Conservation (phyloP, 2,113 vertebrate species). For the Theropithecus gelada region DNA sequence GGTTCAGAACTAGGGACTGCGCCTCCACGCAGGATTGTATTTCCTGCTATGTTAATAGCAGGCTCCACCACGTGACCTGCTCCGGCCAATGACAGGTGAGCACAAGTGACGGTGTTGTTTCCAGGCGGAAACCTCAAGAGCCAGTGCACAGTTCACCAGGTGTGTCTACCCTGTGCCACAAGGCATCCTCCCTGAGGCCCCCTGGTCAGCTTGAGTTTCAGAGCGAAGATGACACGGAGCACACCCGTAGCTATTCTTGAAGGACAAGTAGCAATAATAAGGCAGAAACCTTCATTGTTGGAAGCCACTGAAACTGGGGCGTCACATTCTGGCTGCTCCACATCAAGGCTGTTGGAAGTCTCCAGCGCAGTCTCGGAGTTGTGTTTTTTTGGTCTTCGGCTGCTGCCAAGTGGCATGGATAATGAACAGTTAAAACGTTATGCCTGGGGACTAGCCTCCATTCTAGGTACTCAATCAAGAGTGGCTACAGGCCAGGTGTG, state of each 20-base stretch:
- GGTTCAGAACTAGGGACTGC: neutral
- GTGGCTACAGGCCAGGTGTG: neutral
- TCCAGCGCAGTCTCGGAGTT: neutral
- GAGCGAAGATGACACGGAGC: neutral
- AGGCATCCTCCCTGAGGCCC: too few relatives aligned
- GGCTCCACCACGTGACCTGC: neutral
- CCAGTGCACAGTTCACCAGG: fast-evolving
- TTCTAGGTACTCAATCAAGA: neutral
- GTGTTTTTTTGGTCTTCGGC: neutral
- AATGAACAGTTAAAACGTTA: fast-evolving
- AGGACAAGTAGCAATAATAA: neutral
- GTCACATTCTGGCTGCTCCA: neutral
- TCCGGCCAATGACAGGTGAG: neutral
- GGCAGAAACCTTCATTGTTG: neutral
- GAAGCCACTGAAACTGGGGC: neutral
- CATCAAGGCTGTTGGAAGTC: too few relatives aligned
- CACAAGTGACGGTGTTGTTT: neutral
- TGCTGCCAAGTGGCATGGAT: neutral
- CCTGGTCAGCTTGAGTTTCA: neutral
- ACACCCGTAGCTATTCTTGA: neutral
- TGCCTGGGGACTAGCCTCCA: fast-evolving
- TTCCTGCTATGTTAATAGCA: fast-evolving
- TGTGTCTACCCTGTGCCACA: neutral
- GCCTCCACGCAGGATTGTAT: fast-evolving
- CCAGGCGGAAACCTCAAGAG: neutral